These are phyloP conservation scores for Hystrix cristata DNA, from an alignment of 2,113 vertebrate genomes.

Conservation along the genomic window DNA sequence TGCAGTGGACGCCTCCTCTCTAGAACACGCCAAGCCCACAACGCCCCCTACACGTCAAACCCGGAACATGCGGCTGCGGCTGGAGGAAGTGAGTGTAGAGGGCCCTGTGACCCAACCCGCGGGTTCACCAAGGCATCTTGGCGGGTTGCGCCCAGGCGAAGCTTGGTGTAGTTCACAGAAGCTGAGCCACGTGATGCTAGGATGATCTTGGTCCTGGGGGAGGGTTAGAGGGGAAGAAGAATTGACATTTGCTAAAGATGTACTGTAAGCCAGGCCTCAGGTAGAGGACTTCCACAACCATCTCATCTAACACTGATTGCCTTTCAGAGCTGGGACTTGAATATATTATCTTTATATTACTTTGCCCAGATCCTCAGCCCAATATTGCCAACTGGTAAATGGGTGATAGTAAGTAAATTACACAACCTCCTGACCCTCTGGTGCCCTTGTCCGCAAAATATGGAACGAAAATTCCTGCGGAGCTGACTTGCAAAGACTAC, in stretches of 20 bases:
- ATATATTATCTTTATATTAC: background rate
- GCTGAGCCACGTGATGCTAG: fast-evolving
- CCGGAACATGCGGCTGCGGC: background rate
- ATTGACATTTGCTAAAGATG: background rate
- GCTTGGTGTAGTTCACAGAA: fast-evolving
- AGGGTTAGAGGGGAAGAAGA: background rate
- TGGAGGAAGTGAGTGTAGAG: conserved; percentile 67
- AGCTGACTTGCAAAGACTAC: background rate
- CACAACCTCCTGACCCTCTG: background rate
- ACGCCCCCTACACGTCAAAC: fast-evolving
- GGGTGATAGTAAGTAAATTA: background rate
- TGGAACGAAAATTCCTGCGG: background rate
- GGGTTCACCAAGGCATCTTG: background rate
- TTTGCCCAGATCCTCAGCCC: background rate
- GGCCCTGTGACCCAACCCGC: background rate
- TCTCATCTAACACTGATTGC: background rate
- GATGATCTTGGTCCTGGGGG: fast-evolving
- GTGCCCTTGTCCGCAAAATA: background rate
- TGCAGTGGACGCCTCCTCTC: background rate
- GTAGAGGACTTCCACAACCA: too few relatives aligned
- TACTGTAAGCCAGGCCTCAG: background rate
- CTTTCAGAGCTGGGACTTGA: background rate
- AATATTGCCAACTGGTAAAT: background rate
- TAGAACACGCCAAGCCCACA: conserved; percentile 3
- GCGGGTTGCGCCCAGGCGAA: fast-evolving